Percentiles rank a stretch among this genome's conserved stretches.
Evolutionary conservation across 2,113 vertebrate species (phyloP).

Genomic region (Centropus bengalensis): DNA sequence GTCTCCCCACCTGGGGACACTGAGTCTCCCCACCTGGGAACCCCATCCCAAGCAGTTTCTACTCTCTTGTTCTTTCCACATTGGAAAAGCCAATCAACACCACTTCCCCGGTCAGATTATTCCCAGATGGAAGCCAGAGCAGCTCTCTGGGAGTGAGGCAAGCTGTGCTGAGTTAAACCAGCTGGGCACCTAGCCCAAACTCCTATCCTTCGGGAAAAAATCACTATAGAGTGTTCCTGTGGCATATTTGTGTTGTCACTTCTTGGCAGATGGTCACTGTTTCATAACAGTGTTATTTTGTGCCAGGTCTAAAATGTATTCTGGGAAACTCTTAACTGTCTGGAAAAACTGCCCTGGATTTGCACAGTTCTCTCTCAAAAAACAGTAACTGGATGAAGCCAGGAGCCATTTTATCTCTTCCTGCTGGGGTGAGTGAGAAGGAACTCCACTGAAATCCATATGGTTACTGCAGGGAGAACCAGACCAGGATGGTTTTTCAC

Average conservation of each 20-base stretch:
- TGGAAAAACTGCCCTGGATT: neutral
- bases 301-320: neutral
- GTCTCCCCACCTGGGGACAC: neutral
- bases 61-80: neutral
- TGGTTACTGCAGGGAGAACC: neutral
- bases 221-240: neutral
- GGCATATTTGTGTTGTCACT: neutral
- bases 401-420: neutral
- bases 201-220: neutral
- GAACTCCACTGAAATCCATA: neutral
- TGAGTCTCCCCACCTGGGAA: rapidly evolving
- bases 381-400: neutral
- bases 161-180: neutral
- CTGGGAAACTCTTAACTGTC: neutral
- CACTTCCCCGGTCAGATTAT: neutral
- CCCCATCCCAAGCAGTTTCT: neutral
- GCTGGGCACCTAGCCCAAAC: neutral
- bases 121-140: neutral
- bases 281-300: neutral
- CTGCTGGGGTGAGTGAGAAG: neutral
- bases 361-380: neutral
- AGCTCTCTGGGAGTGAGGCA: neutral
- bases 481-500: neutral
- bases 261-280: neutral
- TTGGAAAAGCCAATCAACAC: neutral